Conservation (phyloP, 2,797 vertebrate genomes). For the Echiichthys vipera region DNA sequence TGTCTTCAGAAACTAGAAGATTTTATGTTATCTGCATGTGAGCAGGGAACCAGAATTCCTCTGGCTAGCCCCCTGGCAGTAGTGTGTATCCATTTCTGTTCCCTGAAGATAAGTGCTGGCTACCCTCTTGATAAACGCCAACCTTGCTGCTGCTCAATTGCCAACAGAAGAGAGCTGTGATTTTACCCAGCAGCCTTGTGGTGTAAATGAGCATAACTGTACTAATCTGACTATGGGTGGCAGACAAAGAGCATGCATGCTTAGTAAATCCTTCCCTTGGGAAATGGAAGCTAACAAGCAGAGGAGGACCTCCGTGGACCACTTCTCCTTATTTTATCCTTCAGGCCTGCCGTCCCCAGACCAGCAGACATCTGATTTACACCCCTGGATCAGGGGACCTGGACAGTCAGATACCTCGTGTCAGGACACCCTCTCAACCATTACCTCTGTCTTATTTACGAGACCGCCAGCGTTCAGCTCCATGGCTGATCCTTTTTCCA, state of each 20-base stretch:
- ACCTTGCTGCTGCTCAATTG: slow-evolving; percentile 43
- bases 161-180: slow-evolving; percentile 28
- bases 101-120: slow-evolving; percentile 61
- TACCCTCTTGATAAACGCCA: slow-evolving; percentile 45
- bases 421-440: slow-evolving; percentile 81
- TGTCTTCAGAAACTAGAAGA: slow-evolving; percentile 37
- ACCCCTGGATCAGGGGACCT: slow-evolving; percentile 52
- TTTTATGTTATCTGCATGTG: slow-evolving; percentile 51
- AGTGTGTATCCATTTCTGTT: slow-evolving; percentile 53
- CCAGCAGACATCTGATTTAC: slow-evolving; percentile 77
- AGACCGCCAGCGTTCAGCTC: slow-evolving; percentile 75
- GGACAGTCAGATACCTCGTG: slow-evolving; percentile 78
- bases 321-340: slow-evolving; percentile 27
- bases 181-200: slow-evolving; percentile 34
- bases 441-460: slow-evolving; percentile 83
- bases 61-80: slow-evolving; percentile 40
- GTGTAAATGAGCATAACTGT: slow-evolving; percentile 44
- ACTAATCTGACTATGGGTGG: slow-evolving; percentile 37
- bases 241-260: slow-evolving; percentile 12
- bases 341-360: slow-evolving; percentile 29
- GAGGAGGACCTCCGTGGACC: slow-evolving; percentile 32
- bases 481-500: slow-evolving; percentile 85
- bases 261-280: slow-evolving; percentile 21
- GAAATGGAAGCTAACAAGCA: slow-evolving; percentile 34
- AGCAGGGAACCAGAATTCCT: slow-evolving; percentile 48